Evolutionary conservation across 1,140 invertebrate species (phyloP), one percentile per base, ranked within the genome.

Genomic region (Hypothenemus hampei): DNA sequence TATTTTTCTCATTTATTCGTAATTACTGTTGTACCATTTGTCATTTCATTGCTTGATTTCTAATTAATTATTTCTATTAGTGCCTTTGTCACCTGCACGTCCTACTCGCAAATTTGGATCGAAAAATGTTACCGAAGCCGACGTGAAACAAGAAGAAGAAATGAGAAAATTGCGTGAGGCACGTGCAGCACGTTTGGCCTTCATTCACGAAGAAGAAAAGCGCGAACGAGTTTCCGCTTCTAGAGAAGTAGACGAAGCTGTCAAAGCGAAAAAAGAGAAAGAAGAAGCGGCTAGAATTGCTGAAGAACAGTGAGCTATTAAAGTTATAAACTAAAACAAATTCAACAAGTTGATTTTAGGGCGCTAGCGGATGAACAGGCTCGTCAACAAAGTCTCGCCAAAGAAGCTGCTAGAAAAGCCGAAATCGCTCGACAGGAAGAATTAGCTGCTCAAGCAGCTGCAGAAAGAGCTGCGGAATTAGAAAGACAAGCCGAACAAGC

Each of bases 101-200:
- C 79, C 81, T 64, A 77, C 79, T 60, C 74, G 81, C 60, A 80
- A 78, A 67, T 84, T 84, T 72, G 77, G 78, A 68, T 71, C 75
- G 40, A 75, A 75, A 26, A 70, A 72, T 36, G 29, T 29, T 20
- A 54, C 59, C 37, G 59, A 60, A 24, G 65, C 69, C 69, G 44
- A 77, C 76, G 73, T 49, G 41, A 59, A 62, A 31, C 65, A 69
- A 69, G 41, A 76, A 76, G 74, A 80, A 60, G 77, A 79, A 63
- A 66, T 78, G 63, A 77, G 79, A 60, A 61, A 70, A 58, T 15
- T 76, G 58, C 60, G 72, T 66, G 74, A 80, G 60, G 70, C 76
- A 52, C 75, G 79, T 67, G 73, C 75, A 43, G 72, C 79, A 13
- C 71, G 78, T 8, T 65, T 71, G 35, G 75, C 73, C n/a, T 73